These are phyloP conservation scores for Felis chaus DNA, from an alignment of 2,113 vertebrate species.

Conservation along the genomic window DNA sequence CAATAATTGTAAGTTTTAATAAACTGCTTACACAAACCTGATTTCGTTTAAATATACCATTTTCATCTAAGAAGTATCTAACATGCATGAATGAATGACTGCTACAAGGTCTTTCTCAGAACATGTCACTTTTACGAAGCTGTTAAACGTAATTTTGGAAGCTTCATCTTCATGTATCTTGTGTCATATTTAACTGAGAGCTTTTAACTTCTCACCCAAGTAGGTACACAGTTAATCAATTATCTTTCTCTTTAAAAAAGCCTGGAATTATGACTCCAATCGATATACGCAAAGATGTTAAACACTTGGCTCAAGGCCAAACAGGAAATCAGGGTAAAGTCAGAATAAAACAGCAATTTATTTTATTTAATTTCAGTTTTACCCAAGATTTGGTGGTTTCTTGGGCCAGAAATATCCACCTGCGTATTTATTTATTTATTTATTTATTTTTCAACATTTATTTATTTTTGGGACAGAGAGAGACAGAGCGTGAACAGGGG, in stretches of 20 bases:
- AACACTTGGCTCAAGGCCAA: not conserved
- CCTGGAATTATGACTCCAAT: not conserved
- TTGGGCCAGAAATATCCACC: not conserved
- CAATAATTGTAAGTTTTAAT: not conserved
- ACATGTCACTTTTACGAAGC: not conserved
- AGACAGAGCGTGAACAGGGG: too few relatives aligned
- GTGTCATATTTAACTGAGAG: not conserved
- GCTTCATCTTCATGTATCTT: not conserved
- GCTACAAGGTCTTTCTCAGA: not conserved
- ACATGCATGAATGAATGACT: not conserved
- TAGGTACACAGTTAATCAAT: not conserved
- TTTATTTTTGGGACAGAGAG: too few relatives aligned
- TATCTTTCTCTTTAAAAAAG: not conserved
- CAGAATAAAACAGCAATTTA: constrained; percentile 14
- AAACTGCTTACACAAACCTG: not conserved
- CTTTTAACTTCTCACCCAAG: not conserved
- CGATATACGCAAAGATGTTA: not conserved
- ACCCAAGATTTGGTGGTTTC: not conserved
- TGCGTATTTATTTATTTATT: constrained; percentile 4
- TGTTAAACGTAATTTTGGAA: not conserved
- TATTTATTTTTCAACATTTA: too few relatives aligned
- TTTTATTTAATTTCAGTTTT: not conserved
- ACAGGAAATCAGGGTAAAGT: not conserved
- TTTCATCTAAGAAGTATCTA: not conserved
- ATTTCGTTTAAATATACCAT: not conserved